Evolutionary conservation across 2,797 vertebrate species (phyloP).

Genomic region (Argyrosomus regius): DNA sequence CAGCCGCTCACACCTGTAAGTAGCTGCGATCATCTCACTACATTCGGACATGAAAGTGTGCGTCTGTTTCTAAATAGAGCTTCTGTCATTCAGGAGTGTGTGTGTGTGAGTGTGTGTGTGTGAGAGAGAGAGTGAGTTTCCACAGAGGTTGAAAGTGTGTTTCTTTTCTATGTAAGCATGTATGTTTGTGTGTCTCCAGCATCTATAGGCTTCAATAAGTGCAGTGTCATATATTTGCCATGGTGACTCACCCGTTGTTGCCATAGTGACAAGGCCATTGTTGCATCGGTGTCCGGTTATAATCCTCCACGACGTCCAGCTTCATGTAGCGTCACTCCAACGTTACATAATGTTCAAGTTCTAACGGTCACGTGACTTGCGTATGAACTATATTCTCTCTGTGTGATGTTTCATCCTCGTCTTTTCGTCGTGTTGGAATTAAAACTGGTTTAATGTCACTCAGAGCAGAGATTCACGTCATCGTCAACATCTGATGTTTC

Average conservation of each 20-base stretch:
- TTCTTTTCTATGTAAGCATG: background rate
- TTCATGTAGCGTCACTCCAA: background rate
- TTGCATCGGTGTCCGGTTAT: background rate
- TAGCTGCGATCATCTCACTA: background rate
- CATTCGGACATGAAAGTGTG: background rate
- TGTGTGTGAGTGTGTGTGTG: constrained; percentile 6
- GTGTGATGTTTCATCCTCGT: background rate
- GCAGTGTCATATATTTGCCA: constrained; percentile 55
- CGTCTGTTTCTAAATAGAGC: background rate
- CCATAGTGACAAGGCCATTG: constrained; percentile 52
- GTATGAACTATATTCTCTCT: background rate
- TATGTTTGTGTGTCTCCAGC: background rate
- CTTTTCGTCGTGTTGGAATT: background rate
- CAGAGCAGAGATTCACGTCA: background rate
- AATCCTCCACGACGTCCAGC: background rate
- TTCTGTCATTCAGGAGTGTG: background rate
- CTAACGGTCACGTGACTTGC: background rate
- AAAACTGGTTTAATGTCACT: background rate
- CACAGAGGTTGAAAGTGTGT: constrained; percentile 9
- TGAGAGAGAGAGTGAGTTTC: background rate
- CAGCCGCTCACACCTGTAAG: constrained; percentile 54
- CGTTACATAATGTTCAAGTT: background rate
- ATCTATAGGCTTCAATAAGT: constrained; percentile 47
- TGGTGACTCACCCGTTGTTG: constrained; percentile 65
- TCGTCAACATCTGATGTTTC: background rate